Percentiles rank a stretch among this genome's conserved stretches.
These are phyloP conservation scores for Machimus rusticus DNA, from an alignment of 2,888 invertebrate species.

Conservation along the genomic window DNA sequence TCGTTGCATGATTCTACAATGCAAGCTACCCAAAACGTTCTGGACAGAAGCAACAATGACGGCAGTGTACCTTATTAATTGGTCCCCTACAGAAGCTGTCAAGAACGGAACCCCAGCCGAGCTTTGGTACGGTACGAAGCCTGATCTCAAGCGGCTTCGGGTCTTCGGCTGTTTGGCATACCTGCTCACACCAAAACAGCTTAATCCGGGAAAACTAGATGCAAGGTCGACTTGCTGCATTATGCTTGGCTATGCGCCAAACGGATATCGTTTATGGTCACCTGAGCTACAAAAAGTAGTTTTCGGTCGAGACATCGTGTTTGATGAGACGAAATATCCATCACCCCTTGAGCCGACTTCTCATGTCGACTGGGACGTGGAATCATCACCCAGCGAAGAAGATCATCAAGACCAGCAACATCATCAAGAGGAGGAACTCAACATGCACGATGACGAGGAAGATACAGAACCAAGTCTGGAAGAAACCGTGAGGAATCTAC, in stretches of 20 bases:
- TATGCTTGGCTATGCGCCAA: neutral
- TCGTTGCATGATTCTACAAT: conserved; percentile 44
- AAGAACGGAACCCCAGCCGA: neutral
- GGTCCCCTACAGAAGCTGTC: neutral
- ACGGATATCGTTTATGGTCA: neutral
- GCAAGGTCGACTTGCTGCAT: neutral
- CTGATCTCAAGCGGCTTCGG: neutral
- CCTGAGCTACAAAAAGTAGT: neutral
- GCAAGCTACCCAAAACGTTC: conserved; percentile 46
- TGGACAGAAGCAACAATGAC: neutral
- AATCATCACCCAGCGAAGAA: neutral
- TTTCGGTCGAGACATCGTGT: neutral
- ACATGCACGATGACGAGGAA: neutral
- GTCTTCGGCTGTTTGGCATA: neutral
- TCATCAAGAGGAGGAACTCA: neutral
- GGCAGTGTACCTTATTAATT: neutral
- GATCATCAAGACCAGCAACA: neutral
- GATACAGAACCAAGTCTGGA: neutral
- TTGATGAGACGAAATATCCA: neutral
- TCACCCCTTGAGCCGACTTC: no score
- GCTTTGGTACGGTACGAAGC: neutral
- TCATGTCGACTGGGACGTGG: no score
- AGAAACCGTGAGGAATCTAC: no score
- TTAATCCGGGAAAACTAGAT: neutral
- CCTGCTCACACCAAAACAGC: neutral